A percentile compares a stretch with the other conserved stretches of the same genome.
phyloP scores from a whole-genome alignment of 1,140 invertebrate species.

The Glossosoma conforme region DNA sequence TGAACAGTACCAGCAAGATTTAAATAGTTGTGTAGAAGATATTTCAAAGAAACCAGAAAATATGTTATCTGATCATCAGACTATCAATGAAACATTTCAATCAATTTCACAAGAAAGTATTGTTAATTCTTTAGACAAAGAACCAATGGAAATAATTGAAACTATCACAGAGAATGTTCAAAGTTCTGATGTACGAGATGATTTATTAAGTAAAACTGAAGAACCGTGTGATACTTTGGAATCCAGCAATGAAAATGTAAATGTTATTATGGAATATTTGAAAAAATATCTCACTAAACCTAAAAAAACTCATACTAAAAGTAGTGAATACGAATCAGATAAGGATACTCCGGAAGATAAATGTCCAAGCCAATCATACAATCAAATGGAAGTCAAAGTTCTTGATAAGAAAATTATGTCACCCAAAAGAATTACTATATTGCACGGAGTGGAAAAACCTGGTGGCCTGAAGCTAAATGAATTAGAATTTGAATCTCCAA shows the following conservation, averaged over 20 bases:
- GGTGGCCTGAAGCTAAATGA: constrained; percentile 33
- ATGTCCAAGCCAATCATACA: neutral
- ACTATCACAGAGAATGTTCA: too few relatives aligned
- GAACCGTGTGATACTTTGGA: too few relatives aligned
- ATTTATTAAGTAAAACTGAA: too few relatives aligned
- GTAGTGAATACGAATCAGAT: neutral
- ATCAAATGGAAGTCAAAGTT: constrained; percentile 3
- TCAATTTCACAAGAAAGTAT: too few relatives aligned
- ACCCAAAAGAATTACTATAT: constrained; percentile 10
- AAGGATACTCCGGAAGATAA: neutral
- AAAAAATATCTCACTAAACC: neutral
- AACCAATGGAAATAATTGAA: too few relatives aligned
- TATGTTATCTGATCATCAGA: too few relatives aligned
- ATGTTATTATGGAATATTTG: neutral
- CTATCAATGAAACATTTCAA: too few relatives aligned
- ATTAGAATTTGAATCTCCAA: neutral
- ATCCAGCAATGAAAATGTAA: neutral
- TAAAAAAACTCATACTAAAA: too few relatives aligned
- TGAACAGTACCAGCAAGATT: neutral
- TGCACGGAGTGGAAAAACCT: constrained; percentile 47
- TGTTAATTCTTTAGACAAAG: too few relatives aligned
- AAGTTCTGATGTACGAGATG: too few relatives aligned
- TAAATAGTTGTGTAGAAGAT: neutral
- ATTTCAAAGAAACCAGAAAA: too few relatives aligned
- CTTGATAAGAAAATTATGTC: neutral